These are phyloP conservation scores for Aspidiotus destructor DNA, from an alignment of 2,888 invertebrate species.

Conservation along the genomic window DNA sequence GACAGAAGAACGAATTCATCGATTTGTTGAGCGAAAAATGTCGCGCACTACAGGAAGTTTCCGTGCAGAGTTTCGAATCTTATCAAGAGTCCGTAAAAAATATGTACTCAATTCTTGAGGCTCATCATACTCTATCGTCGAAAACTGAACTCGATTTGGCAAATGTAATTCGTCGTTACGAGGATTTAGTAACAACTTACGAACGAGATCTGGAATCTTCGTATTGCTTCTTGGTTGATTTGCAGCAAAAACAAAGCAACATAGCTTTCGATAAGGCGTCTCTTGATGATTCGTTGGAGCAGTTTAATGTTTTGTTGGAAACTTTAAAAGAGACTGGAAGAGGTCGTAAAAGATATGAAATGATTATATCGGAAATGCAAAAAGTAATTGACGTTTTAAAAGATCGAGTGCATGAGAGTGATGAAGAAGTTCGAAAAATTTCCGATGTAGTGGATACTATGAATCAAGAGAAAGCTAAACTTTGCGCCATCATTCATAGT, in stretches of 20 bases:
- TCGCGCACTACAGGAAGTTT: neutral
- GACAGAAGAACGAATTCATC: conserved; percentile 13
- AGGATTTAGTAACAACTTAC: conserved; percentile 5
- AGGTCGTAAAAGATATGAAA: conserved; percentile 17
- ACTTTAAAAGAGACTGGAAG: conserved; percentile 3
- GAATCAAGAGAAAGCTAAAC: neutral
- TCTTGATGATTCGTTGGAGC: neutral
- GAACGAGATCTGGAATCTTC: conserved; percentile 10
- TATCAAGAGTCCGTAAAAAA: conserved; percentile 6
- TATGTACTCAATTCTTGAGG: conserved; percentile 15
- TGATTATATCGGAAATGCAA: conserved; percentile 9
- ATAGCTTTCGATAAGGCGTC: neutral
- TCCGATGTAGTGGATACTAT: neutral
- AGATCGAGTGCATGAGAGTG: conserved; percentile 18
- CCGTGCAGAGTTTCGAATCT: conserved; percentile 21
- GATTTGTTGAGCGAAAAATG: conserved; percentile 10
- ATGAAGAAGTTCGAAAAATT: conserved; percentile 19
- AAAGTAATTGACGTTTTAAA: conserved; percentile 14
- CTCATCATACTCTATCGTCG: neutral
- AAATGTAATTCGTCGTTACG: conserved; percentile 10
- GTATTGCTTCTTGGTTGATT: neutral
- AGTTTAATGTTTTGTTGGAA: neutral
- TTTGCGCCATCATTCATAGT: neutral
- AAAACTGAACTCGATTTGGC: conserved; percentile 14
- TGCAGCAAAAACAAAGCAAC: neutral